Percentiles rank a stretch among this genome's conserved stretches.
phyloP scores from a whole-genome alignment of 2,797 vertebrate species.

The Euthynnus affinis region DNA sequence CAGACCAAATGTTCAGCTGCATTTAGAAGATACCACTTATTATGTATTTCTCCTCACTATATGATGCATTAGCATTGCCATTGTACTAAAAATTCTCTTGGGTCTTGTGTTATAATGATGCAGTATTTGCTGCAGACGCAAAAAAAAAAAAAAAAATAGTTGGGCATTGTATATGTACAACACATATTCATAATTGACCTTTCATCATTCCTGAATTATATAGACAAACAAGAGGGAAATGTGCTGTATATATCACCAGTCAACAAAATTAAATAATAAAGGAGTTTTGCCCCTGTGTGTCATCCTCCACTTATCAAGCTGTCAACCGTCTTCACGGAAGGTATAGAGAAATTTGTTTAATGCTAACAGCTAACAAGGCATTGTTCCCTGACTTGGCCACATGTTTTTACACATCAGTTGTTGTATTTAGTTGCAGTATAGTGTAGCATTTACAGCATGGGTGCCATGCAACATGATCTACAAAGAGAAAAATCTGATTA shows the following conservation, averaged over 20 bases:
- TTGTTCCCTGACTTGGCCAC: too few species aligned
- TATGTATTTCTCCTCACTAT: conserved; percentile 24
- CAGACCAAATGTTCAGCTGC: neutral
- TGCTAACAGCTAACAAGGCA: neutral
- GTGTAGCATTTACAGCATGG: neutral
- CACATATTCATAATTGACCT: conserved; percentile 5
- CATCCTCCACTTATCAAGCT: neutral
- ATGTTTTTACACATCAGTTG: too few species aligned
- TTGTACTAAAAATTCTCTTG: conserved; percentile 5
- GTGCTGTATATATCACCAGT: neutral
- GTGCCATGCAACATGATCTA: too few species aligned
- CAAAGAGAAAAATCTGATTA: too few species aligned
- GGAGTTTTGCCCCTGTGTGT: neutral
- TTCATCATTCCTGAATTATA: neutral
- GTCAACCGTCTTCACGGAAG: neutral
- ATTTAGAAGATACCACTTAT: conserved; percentile 36
- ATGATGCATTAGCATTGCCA: neutral
- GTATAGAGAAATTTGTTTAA: too few species aligned
- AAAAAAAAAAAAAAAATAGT: neutral
- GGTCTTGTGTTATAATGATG: neutral
- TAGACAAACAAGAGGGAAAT: neutral
- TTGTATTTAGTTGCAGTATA: neutral
- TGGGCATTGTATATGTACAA: neutral
- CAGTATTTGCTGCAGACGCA: conserved; percentile 8
- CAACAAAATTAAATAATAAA: conserved; percentile 10